Percentiles rank a stretch among this genome's conserved stretches.
phyloP scores from a whole-genome alignment of 2,113 vertebrate species.

The Leucosticte australis region DNA sequence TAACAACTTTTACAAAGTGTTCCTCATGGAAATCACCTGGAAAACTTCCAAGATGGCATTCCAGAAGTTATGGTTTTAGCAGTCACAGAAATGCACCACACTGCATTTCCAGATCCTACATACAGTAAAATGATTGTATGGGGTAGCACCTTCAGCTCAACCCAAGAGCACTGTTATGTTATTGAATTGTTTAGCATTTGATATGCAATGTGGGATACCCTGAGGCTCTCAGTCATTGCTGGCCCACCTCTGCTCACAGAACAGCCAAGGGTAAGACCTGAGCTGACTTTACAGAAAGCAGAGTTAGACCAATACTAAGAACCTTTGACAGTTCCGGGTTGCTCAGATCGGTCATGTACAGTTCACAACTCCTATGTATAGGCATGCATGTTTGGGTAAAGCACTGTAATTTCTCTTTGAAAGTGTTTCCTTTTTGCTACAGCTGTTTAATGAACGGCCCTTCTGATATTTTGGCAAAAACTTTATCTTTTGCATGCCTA shows the following conservation, averaged over 20 bases:
- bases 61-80: conserved; percentile 82
- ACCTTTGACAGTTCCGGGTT: not conserved
- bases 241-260: not conserved
- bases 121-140: conserved; percentile 15
- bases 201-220: not conserved
- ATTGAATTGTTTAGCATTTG: conserved; percentile 19
- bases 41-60: conserved; percentile 78
- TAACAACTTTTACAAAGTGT: conserved; percentile 83
- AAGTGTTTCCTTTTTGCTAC: not conserved
- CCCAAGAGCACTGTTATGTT: not conserved
- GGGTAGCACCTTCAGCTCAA: conserved; percentile 29
- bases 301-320: not conserved
- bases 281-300: not conserved
- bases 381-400: not conserved
- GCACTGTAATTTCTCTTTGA: not conserved
- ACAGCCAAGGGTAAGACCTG: not conserved
- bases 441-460: not conserved
- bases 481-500: not conserved
- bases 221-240: not conserved
- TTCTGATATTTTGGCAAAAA: not conserved
- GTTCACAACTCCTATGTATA: not conserved
- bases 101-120: conserved; percentile 53
- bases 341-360: rapidly evolving
- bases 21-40: conserved; percentile 82
- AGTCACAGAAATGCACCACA: conserved; percentile 59